A percentile compares a stretch with the other conserved stretches of the same genome.
These are phyloP conservation scores for Benthosema pterotum DNA, from an alignment of 2,797 vertebrate genomes.

Conservation along the genomic window DNA sequence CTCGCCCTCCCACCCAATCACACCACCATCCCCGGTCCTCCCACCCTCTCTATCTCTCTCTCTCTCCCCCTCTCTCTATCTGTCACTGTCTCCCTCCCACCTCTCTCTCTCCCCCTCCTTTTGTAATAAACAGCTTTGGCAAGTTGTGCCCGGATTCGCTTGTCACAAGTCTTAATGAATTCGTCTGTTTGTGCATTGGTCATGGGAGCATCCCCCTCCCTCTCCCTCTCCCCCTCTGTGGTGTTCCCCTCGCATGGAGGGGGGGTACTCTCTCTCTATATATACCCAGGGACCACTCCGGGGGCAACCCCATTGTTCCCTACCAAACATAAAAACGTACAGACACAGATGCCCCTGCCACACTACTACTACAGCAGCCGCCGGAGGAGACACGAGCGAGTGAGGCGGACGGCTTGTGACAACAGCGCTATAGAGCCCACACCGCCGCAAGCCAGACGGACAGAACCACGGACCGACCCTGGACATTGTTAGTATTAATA, in stretches of 20 bases:
- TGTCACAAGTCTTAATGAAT: constrained; percentile 90
- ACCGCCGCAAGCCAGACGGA: background rate
- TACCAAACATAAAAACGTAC: constrained; percentile 72
- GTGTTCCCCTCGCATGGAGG: constrained; percentile 52
- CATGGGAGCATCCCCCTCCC: constrained; percentile 76
- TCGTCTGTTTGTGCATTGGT: constrained; percentile 89
- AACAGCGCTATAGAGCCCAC: constrained; percentile 6
- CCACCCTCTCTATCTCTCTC: constrained; percentile 58
- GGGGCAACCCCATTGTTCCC: constrained; percentile 77
- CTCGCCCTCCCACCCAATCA: background rate
- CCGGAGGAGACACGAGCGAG: constrained; percentile 38
- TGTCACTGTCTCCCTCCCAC: background rate
- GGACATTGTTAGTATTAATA: no score
- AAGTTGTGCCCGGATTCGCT: constrained; percentile 80
- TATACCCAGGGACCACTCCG: constrained; percentile 79
- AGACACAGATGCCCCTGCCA: constrained; percentile 82
- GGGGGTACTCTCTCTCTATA: constrained; percentile 80
- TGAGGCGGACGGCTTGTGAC: constrained; percentile 57
- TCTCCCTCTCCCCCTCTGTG: constrained; percentile 62
- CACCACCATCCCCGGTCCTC: constrained; percentile 22
- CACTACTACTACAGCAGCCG: constrained; percentile 60
- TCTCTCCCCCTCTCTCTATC: constrained; percentile 34
- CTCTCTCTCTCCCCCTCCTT: constrained; percentile 75
- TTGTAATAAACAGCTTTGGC: constrained; percentile 85
- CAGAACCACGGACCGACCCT: constrained; percentile 45